These are phyloP conservation scores for Esperia sulphurella DNA, from an alignment of 2,888 invertebrate genomes.

Conservation along the genomic window DNA sequence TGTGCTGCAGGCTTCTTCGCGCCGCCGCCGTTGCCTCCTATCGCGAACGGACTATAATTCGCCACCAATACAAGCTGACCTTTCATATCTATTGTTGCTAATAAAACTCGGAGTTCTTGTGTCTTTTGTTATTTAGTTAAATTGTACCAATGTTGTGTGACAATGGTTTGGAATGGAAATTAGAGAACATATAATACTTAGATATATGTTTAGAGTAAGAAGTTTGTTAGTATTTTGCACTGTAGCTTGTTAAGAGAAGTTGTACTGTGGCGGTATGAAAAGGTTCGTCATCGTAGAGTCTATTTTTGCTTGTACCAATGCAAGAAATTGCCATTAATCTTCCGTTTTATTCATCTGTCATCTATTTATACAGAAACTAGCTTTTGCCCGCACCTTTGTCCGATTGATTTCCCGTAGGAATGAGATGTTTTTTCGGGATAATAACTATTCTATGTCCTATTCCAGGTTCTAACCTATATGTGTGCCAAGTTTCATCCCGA, in stretches of 20 bases:
- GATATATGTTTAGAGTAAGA: conserved; percentile 10
- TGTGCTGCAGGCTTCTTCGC: conserved; percentile 40
- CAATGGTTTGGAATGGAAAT: not conserved
- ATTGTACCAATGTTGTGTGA: conserved; percentile 19
- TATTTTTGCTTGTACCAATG: too few species aligned
- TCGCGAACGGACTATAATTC: conserved; percentile 37
- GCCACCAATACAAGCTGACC: conserved; percentile 35
- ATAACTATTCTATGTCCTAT: too few species aligned
- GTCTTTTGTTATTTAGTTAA: conserved; percentile 34
- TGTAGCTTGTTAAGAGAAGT: conserved; percentile 59
- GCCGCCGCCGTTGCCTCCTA: conserved; percentile 35
- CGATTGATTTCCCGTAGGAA: too few species aligned
- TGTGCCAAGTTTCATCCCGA: too few species aligned
- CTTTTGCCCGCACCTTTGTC: too few species aligned
- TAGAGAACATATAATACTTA: conserved; percentile 3
- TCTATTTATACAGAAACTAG: too few species aligned
- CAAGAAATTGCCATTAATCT: too few species aligned
- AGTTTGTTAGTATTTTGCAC: conserved; percentile 41
- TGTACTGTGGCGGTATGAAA: too few species aligned
- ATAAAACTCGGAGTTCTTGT: conserved; percentile 27
- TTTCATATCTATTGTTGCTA: conserved; percentile 18
- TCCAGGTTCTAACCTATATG: too few species aligned
- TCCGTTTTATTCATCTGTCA: too few species aligned
- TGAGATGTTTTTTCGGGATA: too few species aligned
- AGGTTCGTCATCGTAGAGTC: too few species aligned